Base-by-base conservation (phyloP, 2,888 invertebrate genomes). In the Electrophaes corylata region DNA sequence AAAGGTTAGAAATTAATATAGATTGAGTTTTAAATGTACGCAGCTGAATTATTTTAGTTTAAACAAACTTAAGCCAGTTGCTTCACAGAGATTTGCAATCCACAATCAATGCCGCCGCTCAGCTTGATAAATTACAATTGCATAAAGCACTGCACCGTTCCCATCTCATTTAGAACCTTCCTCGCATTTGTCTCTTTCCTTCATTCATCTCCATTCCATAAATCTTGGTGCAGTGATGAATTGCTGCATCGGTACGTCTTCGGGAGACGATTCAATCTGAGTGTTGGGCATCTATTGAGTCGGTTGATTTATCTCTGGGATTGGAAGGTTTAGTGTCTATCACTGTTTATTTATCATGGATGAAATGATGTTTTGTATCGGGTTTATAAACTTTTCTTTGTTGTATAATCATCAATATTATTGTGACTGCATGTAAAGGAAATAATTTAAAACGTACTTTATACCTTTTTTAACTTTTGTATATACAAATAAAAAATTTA, bases 161-260 rank as follows among this genome's bases (percentile, higher is more conserved):
- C 46, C 57, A 52, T 60, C 57, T 63, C 51, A 60, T 57, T 63
- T 55, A 63, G 55, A 35, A 62, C 48, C 35, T 31, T 46, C 11
- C 29, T 29, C n/a, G 31, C 44, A 60, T 60, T 51, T 48, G 51
- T 55, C 60, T 60, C 52, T 19, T n/a, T n/a, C 16, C 37, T 37
- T 16, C 37, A 16, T 37, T 37, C 37, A 16, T 37, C 37, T 35
- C 35, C 16, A 43, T 50, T 40, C 60, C 50, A 60, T 55, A 60
- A 55, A 60, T 57, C 55, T 57, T 43, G 41, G 44, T 48, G 50
- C 51, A 62, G 52, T 49, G 55, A 64, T 64, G 60, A 52, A 63
- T 63, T 60, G 54, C 41, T 45, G 48, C 57, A 55, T 55, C 23
- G 52, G 26, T 45, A 29, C 49, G 57, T 57, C 50, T 57, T 43